A percentile compares a stretch with the other conserved stretches of the same genome.
phyloP scores from a whole-genome alignment of 2,888 invertebrate genomes.

The Antitype chi region DNA sequence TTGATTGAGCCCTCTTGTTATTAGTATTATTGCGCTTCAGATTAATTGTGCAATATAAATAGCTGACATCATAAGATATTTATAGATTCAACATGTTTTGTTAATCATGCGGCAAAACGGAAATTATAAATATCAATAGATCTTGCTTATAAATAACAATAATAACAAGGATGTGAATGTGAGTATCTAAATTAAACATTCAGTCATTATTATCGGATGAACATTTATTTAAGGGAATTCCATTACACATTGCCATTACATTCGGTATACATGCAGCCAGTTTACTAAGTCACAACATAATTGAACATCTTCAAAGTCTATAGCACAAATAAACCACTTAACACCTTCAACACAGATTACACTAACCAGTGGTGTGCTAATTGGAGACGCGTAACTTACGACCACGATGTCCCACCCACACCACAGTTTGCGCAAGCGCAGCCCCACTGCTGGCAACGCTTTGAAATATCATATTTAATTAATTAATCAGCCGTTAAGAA shows the following conservation, averaged over 20 bases:
- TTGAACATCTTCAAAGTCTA: constrained; percentile 1
- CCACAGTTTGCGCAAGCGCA: constrained; percentile 59
- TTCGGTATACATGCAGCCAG: not conserved
- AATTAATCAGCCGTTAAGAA: constrained; percentile 53
- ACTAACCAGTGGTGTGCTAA: constrained; percentile 50
- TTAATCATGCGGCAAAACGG: constrained; percentile 3
- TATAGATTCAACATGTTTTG: constrained; percentile 36
- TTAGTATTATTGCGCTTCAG: constrained; percentile 26
- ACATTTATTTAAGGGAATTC: not conserved
- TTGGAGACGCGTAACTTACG: constrained; percentile 53
- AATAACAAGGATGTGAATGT: not conserved
- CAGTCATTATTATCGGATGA: not conserved
- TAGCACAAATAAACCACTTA: constrained; percentile 19
- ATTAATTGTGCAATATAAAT: constrained; percentile 28
- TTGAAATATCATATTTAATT: constrained; percentile 44
- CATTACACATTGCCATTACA: no score
- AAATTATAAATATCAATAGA: constrained; percentile 18
- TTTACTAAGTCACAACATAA: not conserved
- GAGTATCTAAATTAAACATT: not conserved
- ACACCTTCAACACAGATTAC: constrained; percentile 22
- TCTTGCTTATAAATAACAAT: constrained; percentile 13
- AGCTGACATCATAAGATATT: constrained; percentile 33
- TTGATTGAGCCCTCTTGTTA: constrained; percentile 12
- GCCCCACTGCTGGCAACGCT: constrained; percentile 50
- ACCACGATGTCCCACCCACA: constrained; percentile 53